phyloP scores from a whole-genome alignment of 1,140 invertebrate genomes.

The Drosophila neocordata region DNA sequence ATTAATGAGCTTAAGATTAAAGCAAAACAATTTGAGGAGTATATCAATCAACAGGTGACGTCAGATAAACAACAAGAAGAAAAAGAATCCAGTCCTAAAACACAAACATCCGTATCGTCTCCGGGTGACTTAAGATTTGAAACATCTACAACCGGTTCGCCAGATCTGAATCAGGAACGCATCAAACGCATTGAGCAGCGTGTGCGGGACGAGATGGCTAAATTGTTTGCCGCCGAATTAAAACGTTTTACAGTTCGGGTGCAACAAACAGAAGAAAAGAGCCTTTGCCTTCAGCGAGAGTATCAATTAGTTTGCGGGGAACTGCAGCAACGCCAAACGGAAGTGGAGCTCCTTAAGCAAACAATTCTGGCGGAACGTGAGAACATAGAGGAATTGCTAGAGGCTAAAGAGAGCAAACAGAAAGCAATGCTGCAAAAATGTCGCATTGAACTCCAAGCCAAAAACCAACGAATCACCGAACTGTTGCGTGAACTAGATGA shows the following conservation, averaged over 20 bases:
- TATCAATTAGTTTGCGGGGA: constrained; percentile 83
- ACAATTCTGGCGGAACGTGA: constrained; percentile 84
- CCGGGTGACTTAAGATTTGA: neutral
- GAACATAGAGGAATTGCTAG: constrained; percentile 84
- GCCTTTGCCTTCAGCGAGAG: constrained; percentile 83
- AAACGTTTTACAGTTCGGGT: constrained; percentile 83
- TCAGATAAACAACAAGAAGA: constrained; percentile 14
- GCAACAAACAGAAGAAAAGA: constrained; percentile 84
- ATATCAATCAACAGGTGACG: constrained; percentile 68
- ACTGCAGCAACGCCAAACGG: constrained; percentile 78
- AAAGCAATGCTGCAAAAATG: constrained; percentile 59
- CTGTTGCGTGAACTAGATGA: constrained; percentile 62
- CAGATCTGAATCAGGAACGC: constrained; percentile 49
- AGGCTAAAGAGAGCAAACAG: constrained; percentile 80
- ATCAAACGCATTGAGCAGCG: constrained; percentile 77
- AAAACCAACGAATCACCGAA: constrained; percentile 56
- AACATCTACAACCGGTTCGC: neutral
- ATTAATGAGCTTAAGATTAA: constrained; percentile 84
- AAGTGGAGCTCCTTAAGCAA: constrained; percentile 84
- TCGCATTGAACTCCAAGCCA: constrained; percentile 59
- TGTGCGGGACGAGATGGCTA: constrained; percentile 85
- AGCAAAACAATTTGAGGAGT: constrained; percentile 84
- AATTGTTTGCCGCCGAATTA: constrained; percentile 85
- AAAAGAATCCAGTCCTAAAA: constrained; percentile 14
- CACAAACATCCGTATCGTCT: neutral